phyloP scores from a whole-genome alignment of 2,888 invertebrate genomes.

The Phytoseiulus persimilis region DNA sequence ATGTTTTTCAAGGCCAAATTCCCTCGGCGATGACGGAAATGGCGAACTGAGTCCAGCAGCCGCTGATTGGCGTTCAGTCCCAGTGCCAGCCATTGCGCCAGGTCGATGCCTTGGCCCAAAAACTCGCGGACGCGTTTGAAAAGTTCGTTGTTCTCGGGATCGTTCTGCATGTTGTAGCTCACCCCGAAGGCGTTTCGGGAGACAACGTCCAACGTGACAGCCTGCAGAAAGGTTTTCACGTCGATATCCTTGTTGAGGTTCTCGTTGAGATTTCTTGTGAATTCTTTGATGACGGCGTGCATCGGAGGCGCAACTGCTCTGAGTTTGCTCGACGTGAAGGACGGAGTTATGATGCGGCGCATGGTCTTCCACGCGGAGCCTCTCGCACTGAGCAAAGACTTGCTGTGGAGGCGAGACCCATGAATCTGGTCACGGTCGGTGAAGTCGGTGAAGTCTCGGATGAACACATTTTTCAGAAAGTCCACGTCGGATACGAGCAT shows the following conservation, averaged over 20 bases:
- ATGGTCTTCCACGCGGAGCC: conserved; percentile 54
- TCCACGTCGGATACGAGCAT: conserved; percentile 8
- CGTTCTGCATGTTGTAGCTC: conserved; percentile 50
- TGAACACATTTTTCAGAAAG: conserved; percentile 16
- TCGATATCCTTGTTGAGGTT: conserved; percentile 48
- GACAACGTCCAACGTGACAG: conserved; percentile 54
- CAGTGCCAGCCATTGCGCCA: conserved; percentile 46
- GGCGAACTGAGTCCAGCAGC: conserved; percentile 43
- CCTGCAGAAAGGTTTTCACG: conserved; percentile 52
- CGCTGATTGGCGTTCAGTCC: conserved; percentile 47
- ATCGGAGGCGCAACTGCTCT: conserved; percentile 52
- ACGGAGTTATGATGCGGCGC: conserved; percentile 52
- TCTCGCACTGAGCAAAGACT: conserved; percentile 46
- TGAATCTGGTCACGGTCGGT: background rate
- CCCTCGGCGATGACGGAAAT: conserved; percentile 46
- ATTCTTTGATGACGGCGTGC: conserved; percentile 49
- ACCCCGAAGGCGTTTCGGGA: conserved; percentile 53
- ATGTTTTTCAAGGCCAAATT: background rate
- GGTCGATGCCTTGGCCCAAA: conserved; percentile 47
- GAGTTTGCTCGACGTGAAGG: conserved; percentile 53
- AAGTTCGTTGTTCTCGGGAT: conserved; percentile 50
- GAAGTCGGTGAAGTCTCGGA: background rate
- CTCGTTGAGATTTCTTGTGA: conserved; percentile 50
- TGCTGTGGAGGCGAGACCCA: background rate
- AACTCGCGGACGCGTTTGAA: conserved; percentile 48